These are phyloP conservation scores for Pangasianodon hypophthalmus DNA, from an alignment of 2,113 vertebrate species.

Conservation along the genomic window DNA sequence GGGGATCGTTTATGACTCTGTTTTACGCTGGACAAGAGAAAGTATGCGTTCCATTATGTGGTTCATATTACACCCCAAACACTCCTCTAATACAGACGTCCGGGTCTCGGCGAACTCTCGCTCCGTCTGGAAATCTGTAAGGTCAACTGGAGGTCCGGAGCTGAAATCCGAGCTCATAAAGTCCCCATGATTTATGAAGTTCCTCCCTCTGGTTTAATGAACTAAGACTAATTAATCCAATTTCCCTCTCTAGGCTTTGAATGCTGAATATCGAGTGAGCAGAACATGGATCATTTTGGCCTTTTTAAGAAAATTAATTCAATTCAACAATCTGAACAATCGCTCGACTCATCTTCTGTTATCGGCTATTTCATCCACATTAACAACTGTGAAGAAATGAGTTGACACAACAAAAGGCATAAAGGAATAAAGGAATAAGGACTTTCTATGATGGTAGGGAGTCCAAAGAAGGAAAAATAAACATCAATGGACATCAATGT, in stretches of 20 bases:
- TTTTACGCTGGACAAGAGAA: background rate
- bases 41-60: background rate
- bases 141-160: conserved; percentile 25
- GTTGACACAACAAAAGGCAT: conserved; percentile 59
- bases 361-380: conserved; percentile 62
- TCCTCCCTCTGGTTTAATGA: conserved; percentile 30
- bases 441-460: conserved; percentile 8
- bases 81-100: background rate
- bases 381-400: conserved; percentile 61
- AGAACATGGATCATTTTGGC: background rate
- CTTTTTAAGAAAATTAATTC: conserved; percentile 36
- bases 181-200: conserved; percentile 18
- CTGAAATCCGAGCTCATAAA: conserved; percentile 42
- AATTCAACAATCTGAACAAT: conserved; percentile 39
- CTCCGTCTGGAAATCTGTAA: conserved; percentile 3
- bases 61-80: background rate
- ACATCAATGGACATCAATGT: background rate
- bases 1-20: conserved; percentile 23
- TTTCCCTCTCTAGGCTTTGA: conserved; percentile 22
- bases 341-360: conserved; percentile 37
- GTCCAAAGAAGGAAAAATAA: background rate
- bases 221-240: conserved; percentile 36
- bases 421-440: conserved; percentile 19
- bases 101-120: background rate
- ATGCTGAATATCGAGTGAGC: conserved; percentile 11